A percentile compares a stretch with the other conserved stretches of the same genome.
Evolutionary conservation across 1,140 invertebrate genomes (phyloP).

Genomic region (Berghia stephanieae): DNA sequence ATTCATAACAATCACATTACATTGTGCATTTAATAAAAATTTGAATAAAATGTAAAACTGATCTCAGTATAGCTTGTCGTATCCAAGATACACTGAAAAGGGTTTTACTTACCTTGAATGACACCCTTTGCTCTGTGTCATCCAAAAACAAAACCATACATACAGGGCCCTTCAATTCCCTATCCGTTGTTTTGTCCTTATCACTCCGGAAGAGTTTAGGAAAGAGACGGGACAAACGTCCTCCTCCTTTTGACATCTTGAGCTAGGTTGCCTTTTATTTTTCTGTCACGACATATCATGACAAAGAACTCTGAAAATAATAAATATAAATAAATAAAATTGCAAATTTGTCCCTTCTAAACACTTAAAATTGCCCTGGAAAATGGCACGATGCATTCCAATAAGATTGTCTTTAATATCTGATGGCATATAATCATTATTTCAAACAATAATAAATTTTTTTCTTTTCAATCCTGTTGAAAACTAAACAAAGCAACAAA

Average conservation of each 20-base stretch:
- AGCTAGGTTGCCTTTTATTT: no score
- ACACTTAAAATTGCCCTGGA: no score
- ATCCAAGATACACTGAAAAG: neutral
- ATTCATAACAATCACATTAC: neutral
- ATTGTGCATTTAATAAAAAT: neutral
- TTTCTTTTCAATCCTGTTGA: no score
- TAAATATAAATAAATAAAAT: no score
- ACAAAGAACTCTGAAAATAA: no score
- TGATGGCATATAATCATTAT: no score
- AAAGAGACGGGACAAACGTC: conserved; percentile 47
- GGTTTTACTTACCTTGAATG: conserved; percentile 50
- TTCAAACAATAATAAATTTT: no score
- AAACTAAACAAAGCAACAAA: no score
- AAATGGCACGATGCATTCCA: no score
- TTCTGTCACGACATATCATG: no score
- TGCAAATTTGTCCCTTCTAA: no score
- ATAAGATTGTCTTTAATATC: no score
- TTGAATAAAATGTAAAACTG: neutral
- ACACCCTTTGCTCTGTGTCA: conserved; percentile 47
- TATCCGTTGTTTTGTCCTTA: conserved; percentile 38
- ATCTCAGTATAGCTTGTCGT: neutral
- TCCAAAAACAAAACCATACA: conserved; percentile 52
- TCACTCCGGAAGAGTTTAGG: conserved; percentile 49
- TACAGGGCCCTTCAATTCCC: conserved; percentile 29
- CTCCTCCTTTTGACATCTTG: conserved; percentile 19